These are phyloP conservation scores for Achroia grisella DNA, from an alignment of 1,140 invertebrate genomes.

Conservation along the genomic window DNA sequence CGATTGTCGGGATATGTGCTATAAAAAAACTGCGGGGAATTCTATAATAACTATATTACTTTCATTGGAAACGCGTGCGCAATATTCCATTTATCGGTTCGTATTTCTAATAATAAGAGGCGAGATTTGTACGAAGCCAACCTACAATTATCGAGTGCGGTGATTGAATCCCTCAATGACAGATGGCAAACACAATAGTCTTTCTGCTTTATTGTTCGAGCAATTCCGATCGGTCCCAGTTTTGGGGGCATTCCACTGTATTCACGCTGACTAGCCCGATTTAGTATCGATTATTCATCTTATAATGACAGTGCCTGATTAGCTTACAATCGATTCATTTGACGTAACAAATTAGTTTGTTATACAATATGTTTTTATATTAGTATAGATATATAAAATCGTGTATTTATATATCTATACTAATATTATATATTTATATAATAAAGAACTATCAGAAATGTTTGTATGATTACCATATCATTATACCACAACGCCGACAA, in stretches of 20 bases:
- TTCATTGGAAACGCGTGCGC: conserved; percentile 30
- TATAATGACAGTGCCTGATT: conserved; percentile 29
- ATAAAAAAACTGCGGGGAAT: conserved; percentile 32
- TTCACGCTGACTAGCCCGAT: conserved; percentile 34
- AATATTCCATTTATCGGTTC: conserved; percentile 33
- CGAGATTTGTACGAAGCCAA: conserved; percentile 30
- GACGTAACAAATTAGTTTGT: conserved; percentile 9
- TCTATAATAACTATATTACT: conserved; percentile 56
- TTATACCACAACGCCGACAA: too few relatives aligned
- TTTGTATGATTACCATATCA: too few relatives aligned
- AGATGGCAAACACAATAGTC: conserved; percentile 53
- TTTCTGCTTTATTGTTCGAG: conserved; percentile 43
- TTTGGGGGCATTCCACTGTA: conserved; percentile 55
- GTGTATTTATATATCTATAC: too few relatives aligned
- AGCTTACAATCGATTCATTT: conserved; percentile 12
- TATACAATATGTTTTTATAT: not conserved
- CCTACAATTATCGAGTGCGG: conserved; percentile 40
- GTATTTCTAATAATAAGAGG: conserved; percentile 31
- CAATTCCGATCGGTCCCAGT: conserved; percentile 36
- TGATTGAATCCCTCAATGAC: conserved; percentile 52
- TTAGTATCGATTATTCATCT: conserved; percentile 34
- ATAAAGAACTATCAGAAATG: too few relatives aligned
- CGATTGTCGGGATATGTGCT: conserved; percentile 35
- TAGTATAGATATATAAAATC: too few relatives aligned
- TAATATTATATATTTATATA: too few relatives aligned